Conservation (phyloP, 2,888 invertebrate species). For the Papilio demoleus region DNA sequence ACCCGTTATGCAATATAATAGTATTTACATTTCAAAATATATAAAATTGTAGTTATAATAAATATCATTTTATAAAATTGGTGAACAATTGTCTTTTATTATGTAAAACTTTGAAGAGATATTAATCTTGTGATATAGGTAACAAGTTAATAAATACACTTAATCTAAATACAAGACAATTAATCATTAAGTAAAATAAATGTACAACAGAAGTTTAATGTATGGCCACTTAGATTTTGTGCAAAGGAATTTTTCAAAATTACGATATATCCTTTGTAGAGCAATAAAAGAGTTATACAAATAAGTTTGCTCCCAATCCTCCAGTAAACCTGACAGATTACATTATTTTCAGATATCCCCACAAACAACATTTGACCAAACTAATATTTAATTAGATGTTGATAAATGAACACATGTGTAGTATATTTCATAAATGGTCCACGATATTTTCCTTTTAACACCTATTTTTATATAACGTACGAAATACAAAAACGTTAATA, state of each 20-base stretch:
- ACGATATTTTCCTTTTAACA: neutral
- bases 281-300: neutral
- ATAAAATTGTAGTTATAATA: conserved; percentile 1
- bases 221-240: conserved; percentile 12
- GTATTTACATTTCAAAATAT: conserved; percentile 8
- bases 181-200: conserved; percentile 12
- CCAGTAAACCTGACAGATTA: neutral
- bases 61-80: too few species aligned
- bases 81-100: neutral
- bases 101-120: neutral
- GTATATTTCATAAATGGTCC: conserved; percentile 8
- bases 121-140: conserved; percentile 1
- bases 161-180: conserved; percentile 9
- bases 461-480: neutral
- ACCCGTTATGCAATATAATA: conserved; percentile 12
- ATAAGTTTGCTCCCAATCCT: neutral
- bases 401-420: neutral
- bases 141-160: conserved; percentile 17
- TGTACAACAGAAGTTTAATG: conserved; percentile 13
- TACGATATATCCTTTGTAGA: neutral
- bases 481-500: neutral
- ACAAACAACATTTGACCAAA: neutral
- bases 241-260: neutral
- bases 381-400: neutral
- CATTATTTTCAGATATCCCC: neutral